Evolutionary conservation across 2,113 vertebrate species (phyloP), one percentile per base, ranked within the genome.

Genomic region (Notechis scutatus): DNA sequence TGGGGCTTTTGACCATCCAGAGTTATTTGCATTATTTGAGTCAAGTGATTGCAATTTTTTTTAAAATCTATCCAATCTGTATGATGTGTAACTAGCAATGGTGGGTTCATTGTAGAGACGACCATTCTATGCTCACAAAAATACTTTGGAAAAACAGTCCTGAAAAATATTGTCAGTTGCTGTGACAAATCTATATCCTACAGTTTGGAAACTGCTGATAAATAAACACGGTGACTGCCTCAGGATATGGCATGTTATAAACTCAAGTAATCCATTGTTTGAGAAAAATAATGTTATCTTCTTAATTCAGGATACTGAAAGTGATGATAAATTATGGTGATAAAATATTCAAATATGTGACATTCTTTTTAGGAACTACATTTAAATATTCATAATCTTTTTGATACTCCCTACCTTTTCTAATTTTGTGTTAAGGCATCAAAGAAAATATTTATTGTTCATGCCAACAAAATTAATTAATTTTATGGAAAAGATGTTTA

Each of bases 151-250:
- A 89, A 59, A 59, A 56, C 2, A 74, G 54, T 34, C 42, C 74
- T 54, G 93, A 87, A 39, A 47, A 64, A 74, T 45, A 18, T 39
- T 91, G 61, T 92, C 52, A 87, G 52, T 24, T 85, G 24, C 57
- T 90, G 4, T 87, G 87, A 93, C 54, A 57, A 61, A 85, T 92
- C 15, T 3, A 52, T 47, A 29, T 34, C 90, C 88, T 42, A 9
- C 59, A 45, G 20, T 92, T 91, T 86, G 50, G 89, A 92, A 90
- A 61, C 61, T 57, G 8, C 23, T 85, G 23, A 87, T 92, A 89
- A 90, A 85, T 69, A 88, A 91, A 93, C 26, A 93, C 57, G 85
- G 34, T 90, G 20, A 85, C 90, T 90, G 54, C 23, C 54, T 93
- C 55, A 29, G 45, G n/a, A 85, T 69, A 45, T 85, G 91, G 45